Percentiles rank a stretch among this genome's conserved stretches.
phyloP scores from a whole-genome alignment of 2,797 vertebrate genomes.

The Sus cebifrons region DNA sequence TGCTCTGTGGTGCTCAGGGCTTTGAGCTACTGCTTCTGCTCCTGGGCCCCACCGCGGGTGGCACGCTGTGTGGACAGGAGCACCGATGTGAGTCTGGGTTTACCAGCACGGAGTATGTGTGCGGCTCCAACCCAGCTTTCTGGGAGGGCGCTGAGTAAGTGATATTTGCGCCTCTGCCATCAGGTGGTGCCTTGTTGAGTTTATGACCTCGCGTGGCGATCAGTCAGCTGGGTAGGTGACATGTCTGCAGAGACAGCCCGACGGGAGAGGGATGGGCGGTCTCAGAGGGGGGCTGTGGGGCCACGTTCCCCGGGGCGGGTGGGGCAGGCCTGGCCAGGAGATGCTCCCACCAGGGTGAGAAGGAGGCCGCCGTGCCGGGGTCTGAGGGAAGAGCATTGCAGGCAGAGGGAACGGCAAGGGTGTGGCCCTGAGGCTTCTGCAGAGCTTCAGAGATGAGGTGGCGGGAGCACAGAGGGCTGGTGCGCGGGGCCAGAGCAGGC shows the following conservation, averaged over 20 bases:
- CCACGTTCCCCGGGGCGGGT: fast-evolving
- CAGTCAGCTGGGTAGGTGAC: too few species aligned
- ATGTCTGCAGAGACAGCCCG: background rate
- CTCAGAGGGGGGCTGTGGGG: background rate
- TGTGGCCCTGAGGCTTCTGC: background rate
- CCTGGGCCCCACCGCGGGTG: fast-evolving
- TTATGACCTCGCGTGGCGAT: too few species aligned
- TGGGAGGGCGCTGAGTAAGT: background rate
- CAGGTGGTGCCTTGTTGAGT: too few species aligned
- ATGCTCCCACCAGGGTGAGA: background rate
- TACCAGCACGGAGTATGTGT: background rate
- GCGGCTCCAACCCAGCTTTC: background rate
- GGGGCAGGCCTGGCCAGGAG: background rate
- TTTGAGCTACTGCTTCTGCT: background rate
- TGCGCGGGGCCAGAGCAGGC: fast-evolving
- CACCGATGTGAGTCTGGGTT: background rate
- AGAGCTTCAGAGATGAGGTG: background rate
- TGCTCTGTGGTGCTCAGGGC: fast-evolving
- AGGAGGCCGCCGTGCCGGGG: background rate
- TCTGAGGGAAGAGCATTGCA: background rate
- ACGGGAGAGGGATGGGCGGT: background rate
- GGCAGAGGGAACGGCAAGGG: too few species aligned
- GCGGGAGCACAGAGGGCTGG: background rate
- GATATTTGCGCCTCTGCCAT: background rate
- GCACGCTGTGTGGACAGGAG: fast-evolving